Conservation (phyloP, 2,888 invertebrate genomes). For the Synergus japonicus region DNA sequence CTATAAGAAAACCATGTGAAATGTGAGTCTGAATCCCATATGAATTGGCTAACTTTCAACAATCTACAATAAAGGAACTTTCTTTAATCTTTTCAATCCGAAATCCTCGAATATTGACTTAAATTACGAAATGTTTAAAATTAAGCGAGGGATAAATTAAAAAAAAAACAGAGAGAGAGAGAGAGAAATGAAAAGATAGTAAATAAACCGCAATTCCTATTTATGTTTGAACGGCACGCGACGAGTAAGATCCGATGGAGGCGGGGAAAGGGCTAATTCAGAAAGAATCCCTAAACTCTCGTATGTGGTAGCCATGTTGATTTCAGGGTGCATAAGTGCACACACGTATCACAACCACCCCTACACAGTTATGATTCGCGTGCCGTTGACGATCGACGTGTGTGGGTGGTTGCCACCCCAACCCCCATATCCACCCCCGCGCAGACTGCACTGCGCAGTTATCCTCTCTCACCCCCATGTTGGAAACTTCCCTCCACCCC, state of each 20-base stretch:
- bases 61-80: neutral
- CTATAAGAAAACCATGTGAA: neutral
- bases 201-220: neutral
- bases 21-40: neutral
- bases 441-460: constrained; percentile 75
- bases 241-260: neutral
- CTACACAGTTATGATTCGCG: constrained; percentile 14
- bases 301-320: constrained; percentile 64
- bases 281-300: constrained; percentile 47
- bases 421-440: constrained; percentile 58
- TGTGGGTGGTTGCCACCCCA: constrained; percentile 55
- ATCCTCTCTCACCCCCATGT: constrained; percentile 59
- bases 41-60: neutral
- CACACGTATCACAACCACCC: neutral
- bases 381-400: constrained; percentile 47
- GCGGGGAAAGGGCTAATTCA: neutral
- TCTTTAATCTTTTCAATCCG: neutral
- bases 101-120: too few species aligned
- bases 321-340: constrained; percentile 52
- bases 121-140: neutral
- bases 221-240: neutral
- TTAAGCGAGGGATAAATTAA: neutral
- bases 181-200: neutral
- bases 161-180: neutral
- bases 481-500: constrained; percentile 52